Conservation (phyloP, 2,113 vertebrate species). For the Corythoichthys haematopterus region DNA sequence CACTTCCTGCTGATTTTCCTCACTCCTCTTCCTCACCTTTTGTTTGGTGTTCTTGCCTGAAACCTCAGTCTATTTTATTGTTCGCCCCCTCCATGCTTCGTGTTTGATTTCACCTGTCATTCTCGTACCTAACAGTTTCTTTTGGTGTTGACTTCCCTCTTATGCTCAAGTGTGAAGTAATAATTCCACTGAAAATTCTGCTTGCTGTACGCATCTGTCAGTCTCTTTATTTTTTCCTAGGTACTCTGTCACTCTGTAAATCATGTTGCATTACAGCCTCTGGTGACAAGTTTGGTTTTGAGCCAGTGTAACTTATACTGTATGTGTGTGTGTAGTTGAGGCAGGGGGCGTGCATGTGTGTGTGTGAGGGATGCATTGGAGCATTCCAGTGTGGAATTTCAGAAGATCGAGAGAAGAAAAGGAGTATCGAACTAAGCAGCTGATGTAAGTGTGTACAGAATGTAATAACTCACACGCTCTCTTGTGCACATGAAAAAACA, state of each 20-base stretch:
- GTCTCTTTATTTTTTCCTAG: not conserved
- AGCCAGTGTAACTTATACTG: not conserved
- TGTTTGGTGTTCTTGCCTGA: constrained; percentile 20
- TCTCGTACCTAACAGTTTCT: constrained; percentile 26
- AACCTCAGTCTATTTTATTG: constrained; percentile 18
- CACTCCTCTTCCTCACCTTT: constrained; percentile 1
- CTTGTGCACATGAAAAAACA: constrained; percentile 11
- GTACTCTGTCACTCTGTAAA: constrained; percentile 21
- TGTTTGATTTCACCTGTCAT: constrained; percentile 16
- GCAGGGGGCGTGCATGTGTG: constrained; percentile 25
- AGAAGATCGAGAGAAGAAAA: constrained; percentile 67
- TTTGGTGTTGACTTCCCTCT: constrained; percentile 19
- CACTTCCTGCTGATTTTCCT: constrained; percentile 8
- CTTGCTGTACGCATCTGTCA: constrained; percentile 8
- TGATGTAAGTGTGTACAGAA: constrained; percentile 69
- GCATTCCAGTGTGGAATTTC: constrained; percentile 65
- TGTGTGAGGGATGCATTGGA: constrained; percentile 66
- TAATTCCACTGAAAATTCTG: constrained; percentile 20
- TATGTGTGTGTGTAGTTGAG: constrained; percentile 15
- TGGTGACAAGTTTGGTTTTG: constrained; percentile 28
- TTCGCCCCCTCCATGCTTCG: constrained; percentile 3
- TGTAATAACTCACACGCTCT: constrained; percentile 18
- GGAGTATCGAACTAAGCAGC: constrained; percentile 67
- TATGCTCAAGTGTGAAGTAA: constrained; percentile 27
- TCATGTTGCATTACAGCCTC: constrained; percentile 26